Base-by-base conservation (phyloP, 2,797 vertebrate species). In the Clarias fuscus region DNA sequence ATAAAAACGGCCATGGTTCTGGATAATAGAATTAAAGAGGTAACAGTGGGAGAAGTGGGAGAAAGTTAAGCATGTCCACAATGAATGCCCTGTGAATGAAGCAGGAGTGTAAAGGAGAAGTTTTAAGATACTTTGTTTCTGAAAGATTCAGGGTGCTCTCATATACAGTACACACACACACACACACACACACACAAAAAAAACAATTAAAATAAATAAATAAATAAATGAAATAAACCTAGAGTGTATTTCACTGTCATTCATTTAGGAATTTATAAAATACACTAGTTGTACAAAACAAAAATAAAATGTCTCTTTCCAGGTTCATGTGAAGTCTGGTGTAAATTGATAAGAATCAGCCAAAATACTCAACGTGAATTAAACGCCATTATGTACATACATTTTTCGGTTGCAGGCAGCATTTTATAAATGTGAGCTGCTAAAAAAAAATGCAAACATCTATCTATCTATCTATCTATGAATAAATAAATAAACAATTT, bases 21-120 rank as follows among this genome's bases (percentile, higher is more conserved):
- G 5, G 84, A 85, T 90, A 89, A 91, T 90, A 83, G 88, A 91
- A 91, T 91, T 86, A 89, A 87, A 68, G 40, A 40, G 20, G 15
- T 30, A 40, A 67, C 64, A 82, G 79, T 67, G 24, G 24, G 4
- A 75, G 71, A 43, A 73, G 20, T 48, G n/a, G 33, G 10, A 84
- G 10, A 84, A 59, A 67, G 40, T 48, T 30, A 86, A 86, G 70
- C 82, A 59, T 78, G 8, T 73, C 88, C 58, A 67, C 80, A 89
- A 62, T 71, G 84, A 84, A 72, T 5, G 68, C 53, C 67, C 61
- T 30, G 24, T 56, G 72, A 86, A 72, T 87, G 81, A 53, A 43
- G 43, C 33, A 48, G 67, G 24, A 17, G 67, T 59, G 58, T 61
- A 67, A 67, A 13, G 67, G 43, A 80, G 22, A 84, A 53, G 56